Conservation (phyloP, 2,888 invertebrate genomes). For the Callimorpha dominula region DNA sequence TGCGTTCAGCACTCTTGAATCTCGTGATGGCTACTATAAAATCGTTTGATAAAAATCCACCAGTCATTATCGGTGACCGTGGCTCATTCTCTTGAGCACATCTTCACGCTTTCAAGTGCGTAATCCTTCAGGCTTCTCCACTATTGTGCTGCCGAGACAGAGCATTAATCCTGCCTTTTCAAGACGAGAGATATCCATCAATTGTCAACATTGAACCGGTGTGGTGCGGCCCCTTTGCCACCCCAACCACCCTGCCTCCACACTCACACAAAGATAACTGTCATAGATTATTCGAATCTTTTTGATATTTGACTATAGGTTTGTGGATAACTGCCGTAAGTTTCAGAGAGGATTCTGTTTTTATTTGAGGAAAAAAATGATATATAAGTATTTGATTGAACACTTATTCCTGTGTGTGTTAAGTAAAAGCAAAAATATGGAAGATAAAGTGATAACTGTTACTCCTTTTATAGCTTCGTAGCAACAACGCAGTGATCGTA, state of each 20-base stretch:
- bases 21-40: constrained; percentile 1
- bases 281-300: constrained; percentile 67
- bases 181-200: constrained; percentile 86
- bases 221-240: constrained; percentile 63
- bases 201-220: constrained; percentile 85
- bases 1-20: background rate
- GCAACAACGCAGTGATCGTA: too few species aligned
- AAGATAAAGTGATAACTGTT: background rate
- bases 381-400: too few species aligned
- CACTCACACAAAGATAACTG: constrained; percentile 68
- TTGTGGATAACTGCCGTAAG: constrained; percentile 1
- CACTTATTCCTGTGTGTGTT: too few species aligned
- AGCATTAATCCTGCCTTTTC: constrained; percentile 85
- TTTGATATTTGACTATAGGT: constrained; percentile 22
- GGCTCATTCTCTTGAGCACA: constrained; percentile 48
- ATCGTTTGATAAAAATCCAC: constrained; percentile 15
- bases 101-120: constrained; percentile 62
- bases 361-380: too few species aligned
- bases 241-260: constrained; percentile 61
- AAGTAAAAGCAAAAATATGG: background rate
- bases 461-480: too few species aligned
- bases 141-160: constrained; percentile 76
- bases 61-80: constrained; percentile 49
- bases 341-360: background rate
- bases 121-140: constrained; percentile 77